These are phyloP conservation scores for Stenurella melanura DNA, from an alignment of 2,888 invertebrate species.

Conservation along the genomic window DNA sequence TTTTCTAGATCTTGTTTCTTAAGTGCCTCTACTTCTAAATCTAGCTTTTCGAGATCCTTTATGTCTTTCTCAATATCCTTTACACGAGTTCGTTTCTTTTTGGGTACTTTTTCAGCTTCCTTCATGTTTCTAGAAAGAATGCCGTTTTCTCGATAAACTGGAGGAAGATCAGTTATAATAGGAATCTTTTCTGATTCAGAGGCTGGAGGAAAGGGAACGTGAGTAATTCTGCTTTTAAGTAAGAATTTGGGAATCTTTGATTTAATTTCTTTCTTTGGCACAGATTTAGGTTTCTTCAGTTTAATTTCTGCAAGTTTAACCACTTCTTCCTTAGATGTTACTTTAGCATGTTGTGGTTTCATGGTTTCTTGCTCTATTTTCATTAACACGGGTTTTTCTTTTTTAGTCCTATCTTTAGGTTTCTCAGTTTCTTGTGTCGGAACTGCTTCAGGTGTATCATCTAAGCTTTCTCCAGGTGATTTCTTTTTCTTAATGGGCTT, in stretches of 20 bases:
- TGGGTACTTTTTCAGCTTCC: conserved; percentile 73
- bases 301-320: conserved; percentile 77
- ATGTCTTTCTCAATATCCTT: conserved; percentile 70
- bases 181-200: conserved; percentile 68
- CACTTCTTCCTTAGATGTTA: conserved; percentile 66
- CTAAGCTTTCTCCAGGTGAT: conserved; percentile 65
- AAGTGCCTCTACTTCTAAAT: conserved; percentile 70
- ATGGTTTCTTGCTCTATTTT: conserved; percentile 57
- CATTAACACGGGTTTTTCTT: conserved; percentile 48
- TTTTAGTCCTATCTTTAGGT: conserved; percentile 38
- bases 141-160: conserved; percentile 72
- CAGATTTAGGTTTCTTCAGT: conserved; percentile 70
- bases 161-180: conserved; percentile 68
- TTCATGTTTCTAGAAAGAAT: conserved; percentile 74
- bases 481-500: conserved; percentile 64
- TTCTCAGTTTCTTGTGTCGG: conserved; percentile 63
- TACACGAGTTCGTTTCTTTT: conserved; percentile 71
- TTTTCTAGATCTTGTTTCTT: conserved; percentile 70
- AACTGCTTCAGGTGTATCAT: conserved; percentile 43
- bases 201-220: conserved; percentile 73
- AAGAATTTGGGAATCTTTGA: conserved; percentile 72
- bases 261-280: conserved; percentile 67
- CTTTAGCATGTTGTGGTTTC: conserved; percentile 68
- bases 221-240: conserved; percentile 73
- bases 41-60: conserved; percentile 72